phyloP scores from a whole-genome alignment of 2,113 vertebrate genomes.

The Trematocara zebra region DNA sequence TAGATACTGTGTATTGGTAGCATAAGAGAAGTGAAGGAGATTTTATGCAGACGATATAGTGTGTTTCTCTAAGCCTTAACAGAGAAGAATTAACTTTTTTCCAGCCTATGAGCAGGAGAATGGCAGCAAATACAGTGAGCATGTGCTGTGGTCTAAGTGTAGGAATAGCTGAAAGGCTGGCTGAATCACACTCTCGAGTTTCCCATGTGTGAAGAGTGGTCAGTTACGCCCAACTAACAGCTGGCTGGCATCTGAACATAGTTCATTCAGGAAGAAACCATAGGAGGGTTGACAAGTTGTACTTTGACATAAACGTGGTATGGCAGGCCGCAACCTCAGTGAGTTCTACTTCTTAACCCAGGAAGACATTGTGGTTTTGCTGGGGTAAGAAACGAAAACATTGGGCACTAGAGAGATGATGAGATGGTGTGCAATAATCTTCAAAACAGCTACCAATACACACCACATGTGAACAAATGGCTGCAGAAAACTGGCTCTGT shows the following conservation, averaged over 20 bases:
- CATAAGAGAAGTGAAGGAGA: background rate
- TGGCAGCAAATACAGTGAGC: background rate
- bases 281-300: constrained; percentile 4
- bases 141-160: background rate
- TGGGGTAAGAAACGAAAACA: constrained; percentile 27
- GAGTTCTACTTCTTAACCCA: constrained; percentile 21
- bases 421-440: background rate
- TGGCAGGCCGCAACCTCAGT: constrained; percentile 37
- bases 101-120: background rate
- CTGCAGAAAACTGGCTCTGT: background rate
- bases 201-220: constrained; percentile 15
- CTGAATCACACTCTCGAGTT: constrained; percentile 13
- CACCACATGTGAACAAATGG: background rate
- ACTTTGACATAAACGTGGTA: constrained; percentile 39
- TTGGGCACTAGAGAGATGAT: background rate
- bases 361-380: constrained; percentile 32
- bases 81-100: background rate
- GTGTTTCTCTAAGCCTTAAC: background rate
- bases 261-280: constrained; percentile 35
- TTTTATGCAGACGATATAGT: background rate
- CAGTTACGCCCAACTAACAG: constrained; percentile 30
- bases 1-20: background rate
- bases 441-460: background rate
- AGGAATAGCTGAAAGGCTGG: background rate
- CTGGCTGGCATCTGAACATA: constrained; percentile 26